Evolutionary conservation across 2,888 invertebrate genomes (phyloP).

Genomic region (Amiota minor): DNA sequence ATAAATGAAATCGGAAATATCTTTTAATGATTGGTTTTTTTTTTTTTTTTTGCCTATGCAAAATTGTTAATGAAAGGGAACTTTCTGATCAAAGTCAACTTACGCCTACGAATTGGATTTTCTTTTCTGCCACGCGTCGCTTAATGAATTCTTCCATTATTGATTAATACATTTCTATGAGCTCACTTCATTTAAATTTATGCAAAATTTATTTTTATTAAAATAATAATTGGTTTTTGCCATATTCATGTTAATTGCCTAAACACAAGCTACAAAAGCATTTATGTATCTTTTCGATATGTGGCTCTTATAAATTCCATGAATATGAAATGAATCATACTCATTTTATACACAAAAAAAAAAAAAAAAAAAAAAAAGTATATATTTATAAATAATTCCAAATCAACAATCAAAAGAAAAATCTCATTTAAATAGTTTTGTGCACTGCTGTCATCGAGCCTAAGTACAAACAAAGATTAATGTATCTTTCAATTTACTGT

Average conservation of each 20-base stretch:
- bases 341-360: background rate
- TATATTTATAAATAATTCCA: background rate
- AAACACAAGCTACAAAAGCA: background rate
- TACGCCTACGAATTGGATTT: background rate
- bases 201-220: background rate
- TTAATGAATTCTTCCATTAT: background rate
- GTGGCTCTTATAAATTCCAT: slow-evolving; percentile 11
- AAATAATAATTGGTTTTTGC: slow-evolving; percentile 12
- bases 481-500: background rate
- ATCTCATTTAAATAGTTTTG: too few species aligned
- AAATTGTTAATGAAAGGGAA: background rate
- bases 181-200: slow-evolving; percentile 10
- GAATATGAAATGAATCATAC: slow-evolving; percentile 29
- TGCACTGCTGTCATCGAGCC: too few species aligned
- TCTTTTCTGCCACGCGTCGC: background rate
- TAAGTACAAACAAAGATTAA: too few species aligned
- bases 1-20: background rate
- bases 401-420: too few species aligned
- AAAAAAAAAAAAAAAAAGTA: background rate
- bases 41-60: background rate
- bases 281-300: slow-evolving; percentile 6
- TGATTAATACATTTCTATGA: slow-evolving; percentile 2
- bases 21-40: background rate
- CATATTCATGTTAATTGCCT: slow-evolving; percentile 28
- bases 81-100: too few species aligned